Conservation (phyloP, 2,797 vertebrate genomes). For the Coluber constrictor region DNA sequence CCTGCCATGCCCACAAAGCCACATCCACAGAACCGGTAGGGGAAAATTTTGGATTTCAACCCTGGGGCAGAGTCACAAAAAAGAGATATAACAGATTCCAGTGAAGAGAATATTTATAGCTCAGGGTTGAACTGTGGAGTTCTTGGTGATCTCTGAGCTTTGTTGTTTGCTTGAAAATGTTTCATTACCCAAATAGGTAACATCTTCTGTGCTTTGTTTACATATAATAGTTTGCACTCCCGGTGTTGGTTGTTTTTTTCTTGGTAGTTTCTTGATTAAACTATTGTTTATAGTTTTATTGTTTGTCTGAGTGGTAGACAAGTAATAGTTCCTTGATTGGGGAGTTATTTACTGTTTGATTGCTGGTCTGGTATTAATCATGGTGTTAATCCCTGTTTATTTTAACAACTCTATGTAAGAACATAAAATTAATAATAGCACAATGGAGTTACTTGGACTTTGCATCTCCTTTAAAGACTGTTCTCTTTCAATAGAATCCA, state of each 20-base stretch:
- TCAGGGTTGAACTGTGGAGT: not conserved
- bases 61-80: too few species aligned
- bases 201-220: not conserved
- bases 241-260: not conserved
- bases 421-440: not conserved
- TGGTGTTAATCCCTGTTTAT: not conserved
- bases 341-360: not conserved
- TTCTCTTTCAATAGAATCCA: not conserved
- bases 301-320: not conserved
- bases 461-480: not conserved
- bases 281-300: not conserved
- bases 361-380: not conserved
- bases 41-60: too few species aligned
- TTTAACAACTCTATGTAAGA: not conserved
- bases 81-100: not conserved
- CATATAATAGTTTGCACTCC: not conserved
- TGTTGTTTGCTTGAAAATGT: not conserved
- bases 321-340: not conserved
- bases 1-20: too few species aligned
- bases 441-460: not conserved
- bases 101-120: not conserved
- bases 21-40: too few species aligned
- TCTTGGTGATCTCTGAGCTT: not conserved
- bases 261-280: not conserved
- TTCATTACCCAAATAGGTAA: not conserved